Evolutionary conservation across 2,113 vertebrate species (phyloP), one percentile per base, ranked within the genome.

Genomic region (Cyprinodon tularosa): DNA sequence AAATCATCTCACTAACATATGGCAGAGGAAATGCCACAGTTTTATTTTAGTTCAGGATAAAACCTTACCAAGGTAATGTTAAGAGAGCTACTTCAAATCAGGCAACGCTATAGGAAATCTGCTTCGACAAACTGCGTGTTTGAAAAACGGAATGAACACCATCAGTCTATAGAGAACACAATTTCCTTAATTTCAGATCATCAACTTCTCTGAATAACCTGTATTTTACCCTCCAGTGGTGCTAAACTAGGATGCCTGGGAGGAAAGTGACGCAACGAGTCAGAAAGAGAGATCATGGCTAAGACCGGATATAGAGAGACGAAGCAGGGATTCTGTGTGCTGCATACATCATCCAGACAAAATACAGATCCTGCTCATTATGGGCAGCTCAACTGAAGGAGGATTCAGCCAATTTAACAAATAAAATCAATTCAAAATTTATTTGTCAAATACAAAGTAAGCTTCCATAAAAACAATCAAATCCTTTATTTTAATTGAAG

Each of bases 251-350:
- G 79, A 72, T 12, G 62, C 12, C 68, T 44, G 29, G 29, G 48
- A 59, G 44, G 17, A 48, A 68, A 71, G 37, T 50, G 76, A 88
- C 64, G 71, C 39, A 13, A 68, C 85, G 83, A 87, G 68, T 87
- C 86, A 87, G 76, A 69, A 70, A 75, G 77, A 74, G 66, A 82
- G 77, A 47, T 2, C 42, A 74, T 76, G 88, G 78, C 66, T 72
- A 66, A 73, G 68, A 71, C 44, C 4, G 45, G 37, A 53, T 71
- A 42, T 3, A 40, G 47, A 57, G n/a, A 69, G 59, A 42, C 79
- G 74, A 79, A 57, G 76, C 67, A 82, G 65, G 1, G 48, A 60
- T 78, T 80, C 75, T 85, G 45, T 80, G 71, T 71, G 69, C 71
- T 71, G 81, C 63, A 48, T 70, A 83, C 80, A 78, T 39, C 61